Evolutionary conservation across 2,888 invertebrate genomes (phyloP), one percentile per base, ranked within the genome.

Genomic region (Tiphia femorata): DNA sequence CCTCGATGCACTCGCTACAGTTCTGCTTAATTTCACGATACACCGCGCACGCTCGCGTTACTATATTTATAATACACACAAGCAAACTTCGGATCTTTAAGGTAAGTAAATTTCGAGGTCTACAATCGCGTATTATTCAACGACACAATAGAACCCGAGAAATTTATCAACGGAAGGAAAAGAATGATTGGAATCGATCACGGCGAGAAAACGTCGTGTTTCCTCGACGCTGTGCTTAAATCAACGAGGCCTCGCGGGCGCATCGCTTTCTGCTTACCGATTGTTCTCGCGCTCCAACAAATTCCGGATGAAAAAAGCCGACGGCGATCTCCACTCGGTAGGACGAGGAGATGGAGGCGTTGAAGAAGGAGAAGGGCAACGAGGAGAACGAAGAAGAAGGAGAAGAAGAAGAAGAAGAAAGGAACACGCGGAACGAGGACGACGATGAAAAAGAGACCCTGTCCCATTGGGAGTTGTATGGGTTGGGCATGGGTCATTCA

Each of bases 401-500:
- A 30, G 30, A 14, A 14, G 35, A 19, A 35, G 46, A 35, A 46
- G 33, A 38, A 29, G 21, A 19, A 40, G 33, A 44, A 49, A 59
- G 59, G 62, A 64, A 61, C 54, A 53, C 56, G 62, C 52, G 53
- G 55, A 63, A 54, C 49, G 66, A 50, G 60, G 29, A 46, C 38
- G 62, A 63, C 51, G 51, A 43, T 62, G 70, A 65, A 68, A 71
- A 72, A 72, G 61, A 72, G 69, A 62, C 59, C 55, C 70, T 65
- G 49, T 71, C 64, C 62, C 73, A 65, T 65, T 62, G 63, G 50
- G 62, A 69, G 69, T 64, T 69, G 64, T 71, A 70, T 72, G 63
- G 69, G 64, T 66, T 70, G 63, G 60, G 64, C 66, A 68, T 69
- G 72, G 73, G 77, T 77, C 77, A 77, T 76, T 76, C 76, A 72